phyloP scores from a whole-genome alignment of 37 sponge, comb jelly and placozoan genomes.

The Aphrocallistes beatrix region DNA sequence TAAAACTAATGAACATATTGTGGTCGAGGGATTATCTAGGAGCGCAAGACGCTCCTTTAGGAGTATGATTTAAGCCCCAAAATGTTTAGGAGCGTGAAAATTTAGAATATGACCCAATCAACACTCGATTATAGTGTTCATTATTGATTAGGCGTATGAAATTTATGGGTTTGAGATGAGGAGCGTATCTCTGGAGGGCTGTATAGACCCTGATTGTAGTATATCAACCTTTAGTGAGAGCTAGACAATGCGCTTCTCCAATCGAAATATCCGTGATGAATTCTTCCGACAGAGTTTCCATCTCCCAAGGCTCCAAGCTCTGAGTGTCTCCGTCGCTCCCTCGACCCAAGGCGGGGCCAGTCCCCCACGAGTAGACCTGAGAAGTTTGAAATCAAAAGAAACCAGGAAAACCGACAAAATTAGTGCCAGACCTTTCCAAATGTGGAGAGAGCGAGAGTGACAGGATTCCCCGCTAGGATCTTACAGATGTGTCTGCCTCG shows the following conservation, averaged over 20 bases:
- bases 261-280: constrained; percentile 57
- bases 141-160: no score
- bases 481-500: background rate
- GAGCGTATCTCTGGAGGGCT: no score
- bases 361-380: constrained; percentile 57
- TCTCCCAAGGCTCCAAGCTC: constrained; percentile 42
- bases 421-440: background rate
- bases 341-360: constrained; percentile 45
- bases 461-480: background rate
- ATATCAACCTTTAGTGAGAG: constrained; percentile 80
- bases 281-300: constrained; percentile 42
- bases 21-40: no score
- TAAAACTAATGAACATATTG: no score
- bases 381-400: background rate
- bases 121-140: no score
- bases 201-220: no score
- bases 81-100: no score
- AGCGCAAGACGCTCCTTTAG: no score
- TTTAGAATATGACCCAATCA: no score
- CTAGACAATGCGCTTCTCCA: constrained; percentile 76
- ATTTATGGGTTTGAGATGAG: background rate
- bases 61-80: no score
- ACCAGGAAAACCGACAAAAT: background rate
- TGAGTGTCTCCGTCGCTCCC: constrained; percentile 35
- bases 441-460: constrained; percentile 21